These are phyloP conservation scores for Latheticus oryzae DNA, from an alignment of 2,888 invertebrate species.

Conservation along the genomic window DNA sequence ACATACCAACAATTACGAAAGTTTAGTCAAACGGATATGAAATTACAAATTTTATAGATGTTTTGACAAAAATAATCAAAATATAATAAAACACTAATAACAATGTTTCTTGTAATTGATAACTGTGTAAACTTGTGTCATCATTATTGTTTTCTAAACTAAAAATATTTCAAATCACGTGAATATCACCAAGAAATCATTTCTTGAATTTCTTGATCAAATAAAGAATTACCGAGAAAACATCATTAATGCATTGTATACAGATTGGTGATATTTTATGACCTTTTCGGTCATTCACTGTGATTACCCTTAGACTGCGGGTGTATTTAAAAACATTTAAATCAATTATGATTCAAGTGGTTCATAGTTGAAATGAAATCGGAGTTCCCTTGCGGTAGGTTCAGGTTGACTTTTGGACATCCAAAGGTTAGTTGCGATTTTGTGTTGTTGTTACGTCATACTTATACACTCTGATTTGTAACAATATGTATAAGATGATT, in stretches of 20 bases:
- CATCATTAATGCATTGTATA: no score
- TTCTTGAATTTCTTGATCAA: not conserved
- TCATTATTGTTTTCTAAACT: constrained; percentile 21
- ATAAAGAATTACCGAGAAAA: no score
- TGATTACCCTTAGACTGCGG: constrained; percentile 27
- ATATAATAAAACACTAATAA: no score
- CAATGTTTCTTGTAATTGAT: constrained; percentile 4
- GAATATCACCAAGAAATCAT: constrained; percentile 4
- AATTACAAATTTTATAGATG: no score
- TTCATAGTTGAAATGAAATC: constrained; percentile 27
- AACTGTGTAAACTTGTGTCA: constrained; percentile 21
- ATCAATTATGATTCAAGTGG: constrained; percentile 23
- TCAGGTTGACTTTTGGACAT: constrained; percentile 44
- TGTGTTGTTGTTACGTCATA: constrained; percentile 1
- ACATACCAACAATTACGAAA: no score
- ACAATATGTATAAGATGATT: no score
- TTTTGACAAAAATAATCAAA: no score
- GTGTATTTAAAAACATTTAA: constrained; percentile 34
- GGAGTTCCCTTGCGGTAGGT: constrained; percentile 42
- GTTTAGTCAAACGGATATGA: no score
- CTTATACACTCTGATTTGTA: no score
- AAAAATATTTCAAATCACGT: constrained; percentile 18
- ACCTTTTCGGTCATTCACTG: constrained; percentile 14
- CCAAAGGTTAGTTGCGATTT: constrained; percentile 42
- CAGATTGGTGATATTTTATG: no score